Percentiles rank a stretch among this genome's conserved stretches.
Conservation (phyloP, 2,113 vertebrate genomes). For the Saccopteryx bilineata region DNA sequence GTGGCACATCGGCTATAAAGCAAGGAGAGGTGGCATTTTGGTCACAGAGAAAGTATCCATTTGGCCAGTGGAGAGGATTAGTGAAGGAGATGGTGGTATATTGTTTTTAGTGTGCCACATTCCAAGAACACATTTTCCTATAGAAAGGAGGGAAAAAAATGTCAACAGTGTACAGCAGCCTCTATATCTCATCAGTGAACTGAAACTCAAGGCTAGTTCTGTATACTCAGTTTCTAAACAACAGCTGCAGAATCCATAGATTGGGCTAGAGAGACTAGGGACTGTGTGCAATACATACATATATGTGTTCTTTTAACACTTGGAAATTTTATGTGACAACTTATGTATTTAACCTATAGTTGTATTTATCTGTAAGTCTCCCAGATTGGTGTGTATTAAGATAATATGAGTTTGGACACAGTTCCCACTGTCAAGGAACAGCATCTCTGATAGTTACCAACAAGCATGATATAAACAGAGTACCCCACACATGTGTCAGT, state of each 20-base stretch:
- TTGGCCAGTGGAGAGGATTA: not conserved
- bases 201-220: constrained; percentile 14
- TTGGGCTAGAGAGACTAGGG: not conserved
- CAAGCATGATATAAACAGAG: not conserved
- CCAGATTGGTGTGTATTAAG: not conserved
- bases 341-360: not conserved
- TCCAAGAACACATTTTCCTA: not conserved
- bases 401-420: constrained; percentile 1
- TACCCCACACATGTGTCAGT: no score
- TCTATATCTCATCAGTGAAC: not conserved
- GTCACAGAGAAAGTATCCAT: not conserved
- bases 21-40: not conserved
- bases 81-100: not conserved
- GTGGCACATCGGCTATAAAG: not conserved
- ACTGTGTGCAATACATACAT: not conserved
- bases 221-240: not conserved
- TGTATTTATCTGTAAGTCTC: not conserved
- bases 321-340: not conserved
- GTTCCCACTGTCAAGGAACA: not conserved
- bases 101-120: not conserved
- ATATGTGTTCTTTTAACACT: not conserved
- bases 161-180: not conserved
- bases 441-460: not conserved
- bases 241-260: not conserved
- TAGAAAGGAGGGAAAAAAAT: not conserved